Percentiles rank a stretch among this genome's conserved stretches.
Evolutionary conservation across 2,113 vertebrate species (phyloP).

Genomic region (Merops nubicus): DNA sequence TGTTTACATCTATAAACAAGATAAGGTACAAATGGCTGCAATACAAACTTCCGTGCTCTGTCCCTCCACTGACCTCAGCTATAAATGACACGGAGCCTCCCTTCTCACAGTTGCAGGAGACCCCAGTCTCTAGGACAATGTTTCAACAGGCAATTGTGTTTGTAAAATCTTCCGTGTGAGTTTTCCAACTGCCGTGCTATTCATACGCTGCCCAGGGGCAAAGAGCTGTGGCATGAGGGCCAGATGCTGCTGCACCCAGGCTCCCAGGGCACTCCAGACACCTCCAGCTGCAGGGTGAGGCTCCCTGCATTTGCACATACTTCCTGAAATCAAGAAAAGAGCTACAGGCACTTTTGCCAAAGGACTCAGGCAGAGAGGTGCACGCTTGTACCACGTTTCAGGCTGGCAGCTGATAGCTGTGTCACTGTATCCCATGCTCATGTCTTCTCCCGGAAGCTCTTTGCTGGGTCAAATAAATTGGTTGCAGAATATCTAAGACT

Average conservation of each 20-base stretch:
- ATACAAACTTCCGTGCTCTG: conserved; percentile 61
- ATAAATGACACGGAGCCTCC: conserved; percentile 9
- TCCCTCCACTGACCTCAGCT: conserved; percentile 51
- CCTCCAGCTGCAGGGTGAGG: neutral
- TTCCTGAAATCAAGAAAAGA: neutral
- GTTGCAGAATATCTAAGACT: conserved; percentile 23
- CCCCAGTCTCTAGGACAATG: neutral
- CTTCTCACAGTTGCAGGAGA: neutral
- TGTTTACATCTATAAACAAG: conserved; percentile 65
- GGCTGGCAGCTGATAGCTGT: neutral
- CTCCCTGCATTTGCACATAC: neutral
- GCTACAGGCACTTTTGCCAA: neutral
- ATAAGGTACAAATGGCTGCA: conserved; percentile 69
- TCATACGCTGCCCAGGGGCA: fast-evolving
- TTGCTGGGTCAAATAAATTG: neutral
- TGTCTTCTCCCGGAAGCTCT: conserved; percentile 2
- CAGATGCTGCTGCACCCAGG: neutral
- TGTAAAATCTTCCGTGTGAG: neutral
- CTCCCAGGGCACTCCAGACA: neutral
- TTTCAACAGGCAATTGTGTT: neutral
- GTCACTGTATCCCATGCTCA: neutral
- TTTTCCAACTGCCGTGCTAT: neutral
- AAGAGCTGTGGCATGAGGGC: neutral
- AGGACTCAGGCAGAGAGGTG: neutral
- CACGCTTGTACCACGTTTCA: fast-evolving